Evolutionary conservation across 2,888 invertebrate genomes (phyloP).

Genomic region (Homarus gammarus): DNA sequence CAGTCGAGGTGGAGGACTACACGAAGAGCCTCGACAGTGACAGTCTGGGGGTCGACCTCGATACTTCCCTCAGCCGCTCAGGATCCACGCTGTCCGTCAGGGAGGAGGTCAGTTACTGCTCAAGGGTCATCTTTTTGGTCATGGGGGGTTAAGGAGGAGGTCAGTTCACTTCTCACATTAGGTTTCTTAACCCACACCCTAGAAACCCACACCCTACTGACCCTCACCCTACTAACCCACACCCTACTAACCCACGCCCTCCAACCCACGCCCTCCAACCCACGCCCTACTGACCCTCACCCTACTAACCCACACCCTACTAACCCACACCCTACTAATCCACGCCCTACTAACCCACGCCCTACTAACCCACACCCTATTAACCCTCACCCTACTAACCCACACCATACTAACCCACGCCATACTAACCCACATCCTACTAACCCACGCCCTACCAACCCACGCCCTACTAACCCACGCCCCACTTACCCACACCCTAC

Average conservation of each 20-base stretch:
- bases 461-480: no score
- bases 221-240: not conserved
- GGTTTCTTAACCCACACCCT: no score
- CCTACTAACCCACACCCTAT: no score
- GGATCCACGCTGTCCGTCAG: slow-evolving; percentile 74
- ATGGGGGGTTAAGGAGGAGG: no score
- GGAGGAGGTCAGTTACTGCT: slow-evolving; percentile 68
- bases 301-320: not conserved
- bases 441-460: not conserved
- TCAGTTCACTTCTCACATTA: not conserved
- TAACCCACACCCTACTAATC: not conserved
- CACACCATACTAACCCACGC: not conserved
- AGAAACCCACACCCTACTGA: no score
- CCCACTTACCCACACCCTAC: no score
- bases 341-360: not conserved
- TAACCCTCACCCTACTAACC: not conserved
- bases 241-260: no score
- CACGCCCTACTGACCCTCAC: no score
- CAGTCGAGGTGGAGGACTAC: slow-evolving; percentile 75
- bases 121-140: no score
- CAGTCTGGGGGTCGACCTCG: slow-evolving; percentile 71
- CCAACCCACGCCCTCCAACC: not conserved
- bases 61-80: slow-evolving; percentile 72
- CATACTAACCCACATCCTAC: not conserved
- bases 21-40: slow-evolving; percentile 75